A percentile compares a stretch with the other conserved stretches of the same genome.
These are phyloP conservation scores for Polydrusus pterygomalis DNA, from an alignment of 2,888 invertebrate species.

Conservation along the genomic window DNA sequence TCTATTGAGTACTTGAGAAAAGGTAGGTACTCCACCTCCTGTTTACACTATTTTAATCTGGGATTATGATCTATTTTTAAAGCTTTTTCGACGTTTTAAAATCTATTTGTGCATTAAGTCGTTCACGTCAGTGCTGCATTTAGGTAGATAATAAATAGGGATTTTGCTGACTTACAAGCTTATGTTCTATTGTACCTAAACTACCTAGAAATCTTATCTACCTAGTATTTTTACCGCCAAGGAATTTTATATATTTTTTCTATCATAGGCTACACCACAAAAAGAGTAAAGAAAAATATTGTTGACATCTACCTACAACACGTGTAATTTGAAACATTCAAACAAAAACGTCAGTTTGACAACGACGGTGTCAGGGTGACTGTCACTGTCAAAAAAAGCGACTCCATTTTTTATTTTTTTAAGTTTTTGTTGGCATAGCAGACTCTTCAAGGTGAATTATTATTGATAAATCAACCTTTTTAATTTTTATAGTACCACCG, in stretches of 20 bases:
- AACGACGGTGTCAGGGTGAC: not conserved
- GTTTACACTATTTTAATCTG: constrained; percentile 47
- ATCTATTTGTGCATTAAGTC: constrained; percentile 40
- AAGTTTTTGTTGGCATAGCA: not conserved
- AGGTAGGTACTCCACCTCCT: constrained; percentile 27
- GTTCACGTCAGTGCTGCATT: constrained; percentile 36
- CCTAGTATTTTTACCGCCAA: not conserved
- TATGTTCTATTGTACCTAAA: not conserved
- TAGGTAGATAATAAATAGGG: constrained; percentile 31
- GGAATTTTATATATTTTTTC: not conserved
- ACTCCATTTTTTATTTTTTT: not conserved
- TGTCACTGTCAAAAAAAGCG: not conserved
- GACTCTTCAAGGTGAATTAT: no score
- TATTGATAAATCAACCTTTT: no score
- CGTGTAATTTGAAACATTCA: no score
- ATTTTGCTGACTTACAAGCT: constrained; percentile 20
- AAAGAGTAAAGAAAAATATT: no score
- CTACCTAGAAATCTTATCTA: no score
- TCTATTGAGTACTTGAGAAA: constrained; percentile 23
- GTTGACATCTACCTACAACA: no score
- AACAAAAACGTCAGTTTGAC: constrained; percentile 7
- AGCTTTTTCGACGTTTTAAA: constrained; percentile 34
- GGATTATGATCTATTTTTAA: constrained; percentile 50
- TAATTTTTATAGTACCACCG: no score
- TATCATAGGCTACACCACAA: not conserved